Conservation (phyloP, 2,797 vertebrate genomes). For the Tinamus major region DNA sequence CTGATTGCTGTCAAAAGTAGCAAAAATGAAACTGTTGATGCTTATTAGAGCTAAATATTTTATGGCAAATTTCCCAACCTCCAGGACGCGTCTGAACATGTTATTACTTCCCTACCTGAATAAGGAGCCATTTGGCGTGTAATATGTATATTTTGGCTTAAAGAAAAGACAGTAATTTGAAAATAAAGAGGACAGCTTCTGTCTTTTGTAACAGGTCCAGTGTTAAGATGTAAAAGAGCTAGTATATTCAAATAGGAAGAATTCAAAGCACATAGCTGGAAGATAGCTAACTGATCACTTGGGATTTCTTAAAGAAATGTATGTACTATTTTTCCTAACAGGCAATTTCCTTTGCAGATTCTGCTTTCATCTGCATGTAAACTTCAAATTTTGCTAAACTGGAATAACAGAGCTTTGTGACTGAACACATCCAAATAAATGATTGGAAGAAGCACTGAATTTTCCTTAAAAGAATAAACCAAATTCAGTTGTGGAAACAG, state of each 20-base stretch:
- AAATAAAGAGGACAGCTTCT: slow-evolving; percentile 63
- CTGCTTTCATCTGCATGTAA: slow-evolving; percentile 37
- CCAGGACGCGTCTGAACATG: slow-evolving; percentile 70
- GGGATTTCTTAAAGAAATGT: slow-evolving; percentile 47
- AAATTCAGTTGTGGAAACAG: not conserved
- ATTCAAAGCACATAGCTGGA: slow-evolving; percentile 44
- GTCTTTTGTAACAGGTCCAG: slow-evolving; percentile 29
- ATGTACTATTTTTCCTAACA: slow-evolving; percentile 39
- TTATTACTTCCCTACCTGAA: slow-evolving; percentile 60
- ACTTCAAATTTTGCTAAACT: slow-evolving; percentile 1
- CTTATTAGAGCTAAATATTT: slow-evolving; percentile 70
- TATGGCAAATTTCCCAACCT: slow-evolving; percentile 57
- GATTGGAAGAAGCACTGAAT: not conserved
- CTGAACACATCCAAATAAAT: not conserved
- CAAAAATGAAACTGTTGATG: slow-evolving; percentile 63
- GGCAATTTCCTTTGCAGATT: slow-evolving; percentile 44
- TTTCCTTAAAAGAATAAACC: not conserved
- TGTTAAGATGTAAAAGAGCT: slow-evolving; percentile 52
- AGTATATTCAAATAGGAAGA: slow-evolving; percentile 48
- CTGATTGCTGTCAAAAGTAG: slow-evolving; percentile 60
- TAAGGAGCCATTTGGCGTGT: slow-evolving; percentile 72
- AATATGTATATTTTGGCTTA: slow-evolving; percentile 66
- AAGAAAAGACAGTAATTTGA: slow-evolving; percentile 66
- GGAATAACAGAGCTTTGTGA: not conserved
- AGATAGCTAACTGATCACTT: slow-evolving; percentile 48